Evolutionary conservation across 35 echinoderm and acorn worm species (phyloP).

Genomic region (Hemicentrotus pulcherrimus): DNA sequence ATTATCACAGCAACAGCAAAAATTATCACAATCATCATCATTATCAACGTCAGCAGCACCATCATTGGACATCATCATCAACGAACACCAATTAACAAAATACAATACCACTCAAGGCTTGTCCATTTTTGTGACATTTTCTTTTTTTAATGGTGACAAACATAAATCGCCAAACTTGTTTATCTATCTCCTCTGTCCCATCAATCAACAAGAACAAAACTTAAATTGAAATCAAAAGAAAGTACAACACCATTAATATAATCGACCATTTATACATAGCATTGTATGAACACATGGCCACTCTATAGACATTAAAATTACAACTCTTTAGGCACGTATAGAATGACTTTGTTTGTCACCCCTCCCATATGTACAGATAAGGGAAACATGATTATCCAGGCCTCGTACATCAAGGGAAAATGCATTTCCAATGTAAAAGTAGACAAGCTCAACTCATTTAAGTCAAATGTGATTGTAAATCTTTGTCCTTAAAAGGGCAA

Average conservation of each 20-base stretch:
- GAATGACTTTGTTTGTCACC: neutral
- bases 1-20: neutral
- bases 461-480: neutral
- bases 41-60: too few relatives aligned
- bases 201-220: neutral
- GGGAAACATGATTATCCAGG: neutral
- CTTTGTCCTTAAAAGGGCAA: neutral
- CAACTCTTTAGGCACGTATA: neutral
- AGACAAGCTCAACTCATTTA: neutral
- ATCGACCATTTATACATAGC: constrained; percentile 7
- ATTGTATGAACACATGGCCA: neutral
- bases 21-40: neutral
- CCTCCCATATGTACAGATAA: neutral
- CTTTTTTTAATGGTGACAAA: constrained; percentile 5
- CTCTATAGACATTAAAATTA: neutral
- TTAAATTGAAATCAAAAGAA: neutral
- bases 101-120: neutral
- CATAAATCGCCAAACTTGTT: constrained; percentile 18
- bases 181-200: neutral
- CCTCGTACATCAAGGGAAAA: neutral
- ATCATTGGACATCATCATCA: neutral
- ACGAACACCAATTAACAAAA: neutral
- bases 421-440: neutral
- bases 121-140: neutral
- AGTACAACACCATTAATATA: neutral